Percentiles rank a stretch among this genome's conserved stretches.
Conservation (phyloP, 1,140 invertebrate species). For the Globodera ellingtonae region DNA sequence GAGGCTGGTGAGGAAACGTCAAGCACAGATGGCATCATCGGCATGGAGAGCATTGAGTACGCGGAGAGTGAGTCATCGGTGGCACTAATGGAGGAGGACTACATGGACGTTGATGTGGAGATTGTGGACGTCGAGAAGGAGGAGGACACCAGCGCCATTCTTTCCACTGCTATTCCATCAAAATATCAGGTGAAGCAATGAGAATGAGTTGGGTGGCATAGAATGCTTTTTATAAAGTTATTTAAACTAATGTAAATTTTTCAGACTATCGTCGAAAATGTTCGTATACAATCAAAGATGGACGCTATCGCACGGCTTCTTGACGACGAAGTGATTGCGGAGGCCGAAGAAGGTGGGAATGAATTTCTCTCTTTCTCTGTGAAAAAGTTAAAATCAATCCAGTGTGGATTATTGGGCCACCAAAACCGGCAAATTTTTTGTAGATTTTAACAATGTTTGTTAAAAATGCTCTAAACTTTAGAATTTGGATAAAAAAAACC, state of each 20-base stretch:
- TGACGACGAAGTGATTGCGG: background rate
- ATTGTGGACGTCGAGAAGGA: slow-evolving; percentile 34
- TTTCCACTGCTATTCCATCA: slow-evolving; percentile 21
- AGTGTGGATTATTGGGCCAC: too few relatives aligned
- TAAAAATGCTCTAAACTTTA: too few relatives aligned
- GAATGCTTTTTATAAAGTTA: too few relatives aligned
- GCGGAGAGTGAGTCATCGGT: slow-evolving; percentile 41
- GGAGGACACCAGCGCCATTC: slow-evolving; percentile 30
- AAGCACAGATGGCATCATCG: slow-evolving; percentile 39
- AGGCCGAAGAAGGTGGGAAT: background rate
- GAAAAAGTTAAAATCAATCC: too few relatives aligned
- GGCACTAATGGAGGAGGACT: slow-evolving; percentile 29
- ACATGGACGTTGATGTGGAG: slow-evolving; percentile 38
- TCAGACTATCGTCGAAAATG: slow-evolving; percentile 7
- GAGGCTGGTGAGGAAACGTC: slow-evolving; percentile 42
- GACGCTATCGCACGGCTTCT: background rate
- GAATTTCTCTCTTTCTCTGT: too few relatives aligned
- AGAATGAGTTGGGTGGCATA: background rate
- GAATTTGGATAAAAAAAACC: too few relatives aligned
- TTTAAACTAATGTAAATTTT: background rate
- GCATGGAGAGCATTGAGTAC: slow-evolving; percentile 34
- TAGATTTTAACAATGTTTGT: too few relatives aligned
- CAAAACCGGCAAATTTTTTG: too few relatives aligned
- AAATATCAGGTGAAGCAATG: slow-evolving; percentile 17
- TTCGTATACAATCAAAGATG: slow-evolving; percentile 13